phyloP scores from a whole-genome alignment of 2,113 vertebrate species.

The Pagrus major region DNA sequence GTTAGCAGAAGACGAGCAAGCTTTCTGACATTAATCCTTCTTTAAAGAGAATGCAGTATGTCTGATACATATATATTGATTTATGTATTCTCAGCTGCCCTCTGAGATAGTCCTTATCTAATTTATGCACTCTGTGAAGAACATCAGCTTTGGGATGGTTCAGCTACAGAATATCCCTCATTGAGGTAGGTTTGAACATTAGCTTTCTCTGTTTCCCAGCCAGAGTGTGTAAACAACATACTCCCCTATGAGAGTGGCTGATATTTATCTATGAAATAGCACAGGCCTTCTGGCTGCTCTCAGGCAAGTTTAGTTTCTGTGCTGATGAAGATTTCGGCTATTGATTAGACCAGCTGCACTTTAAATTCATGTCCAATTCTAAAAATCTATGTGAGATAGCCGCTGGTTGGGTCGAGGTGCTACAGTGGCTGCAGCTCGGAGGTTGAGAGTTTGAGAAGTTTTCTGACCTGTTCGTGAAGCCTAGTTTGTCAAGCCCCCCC shows the following conservation, averaged over 20 bases:
- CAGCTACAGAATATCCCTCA: conserved; percentile 42
- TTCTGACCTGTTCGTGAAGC: conserved; percentile 12
- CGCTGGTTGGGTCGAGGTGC: not conserved
- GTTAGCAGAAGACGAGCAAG: not conserved
- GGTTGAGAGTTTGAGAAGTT: conserved; percentile 15
- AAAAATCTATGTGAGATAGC: not conserved
- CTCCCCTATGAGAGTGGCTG: conserved; percentile 60
- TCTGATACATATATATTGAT: conserved; percentile 37
- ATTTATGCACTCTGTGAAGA: conserved; percentile 56
- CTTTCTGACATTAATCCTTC: conserved; percentile 14
- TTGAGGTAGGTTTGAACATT: conserved; percentile 36
- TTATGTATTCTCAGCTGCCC: conserved; percentile 37
- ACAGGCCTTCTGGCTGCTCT: conserved; percentile 47
- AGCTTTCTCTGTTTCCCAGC: conserved; percentile 52
- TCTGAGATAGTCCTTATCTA: conserved; percentile 45
- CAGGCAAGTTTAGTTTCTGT: conserved; percentile 41
- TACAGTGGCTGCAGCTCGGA: conserved; percentile 4
- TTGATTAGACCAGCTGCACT: conserved; percentile 41
- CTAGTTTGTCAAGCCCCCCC: not conserved
- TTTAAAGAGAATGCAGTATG: conserved; percentile 54
- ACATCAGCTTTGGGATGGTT: conserved; percentile 24
- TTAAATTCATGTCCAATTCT: conserved; percentile 17
- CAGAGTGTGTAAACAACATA: conserved; percentile 60
- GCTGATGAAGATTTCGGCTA: conserved; percentile 53
- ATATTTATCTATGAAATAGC: conserved; percentile 72